These are phyloP conservation scores for Psilopogon haemacephalus DNA, from an alignment of 2,113 vertebrate genomes.

Conservation along the genomic window DNA sequence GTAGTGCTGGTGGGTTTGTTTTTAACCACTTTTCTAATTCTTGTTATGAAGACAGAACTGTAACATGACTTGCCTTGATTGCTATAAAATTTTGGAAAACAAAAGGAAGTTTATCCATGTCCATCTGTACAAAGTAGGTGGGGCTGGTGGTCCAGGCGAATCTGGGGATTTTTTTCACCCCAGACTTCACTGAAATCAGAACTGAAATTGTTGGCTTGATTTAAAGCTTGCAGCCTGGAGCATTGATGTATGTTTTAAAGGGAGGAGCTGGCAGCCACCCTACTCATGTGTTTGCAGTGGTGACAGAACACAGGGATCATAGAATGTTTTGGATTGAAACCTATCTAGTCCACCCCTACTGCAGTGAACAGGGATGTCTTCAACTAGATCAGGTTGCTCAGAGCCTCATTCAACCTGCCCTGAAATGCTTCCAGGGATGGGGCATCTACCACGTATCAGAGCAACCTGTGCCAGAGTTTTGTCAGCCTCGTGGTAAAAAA, in stretches of 20 bases:
- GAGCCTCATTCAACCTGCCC: not conserved
- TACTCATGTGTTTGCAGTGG: not conserved
- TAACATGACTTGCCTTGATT: slow-evolving; percentile 23
- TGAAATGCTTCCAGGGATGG: not conserved
- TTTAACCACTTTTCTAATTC: slow-evolving; percentile 66
- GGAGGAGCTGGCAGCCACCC: not conserved
- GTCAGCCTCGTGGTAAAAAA: not conserved
- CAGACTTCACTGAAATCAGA: not conserved
- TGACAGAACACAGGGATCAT: not conserved
- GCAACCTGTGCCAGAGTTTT: not conserved
- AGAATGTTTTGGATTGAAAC: not conserved
- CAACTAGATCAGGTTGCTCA: not conserved
- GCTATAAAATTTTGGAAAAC: slow-evolving; percentile 58
- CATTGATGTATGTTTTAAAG: not conserved
- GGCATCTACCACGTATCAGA: not conserved
- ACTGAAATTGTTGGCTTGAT: not conserved
- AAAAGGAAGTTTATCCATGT: not conserved
- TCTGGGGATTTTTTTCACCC: not conserved
- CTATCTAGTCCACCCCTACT: not conserved
- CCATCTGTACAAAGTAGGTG: not conserved
- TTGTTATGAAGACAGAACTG: slow-evolving; percentile 14
- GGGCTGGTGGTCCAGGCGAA: not conserved
- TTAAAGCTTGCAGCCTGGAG: not conserved
- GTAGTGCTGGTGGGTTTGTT: not conserved
- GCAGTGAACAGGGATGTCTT: not conserved